Evolutionary conservation across 2,113 vertebrate species (phyloP).

Genomic region (Rhegmatorhina hoffmannsi): DNA sequence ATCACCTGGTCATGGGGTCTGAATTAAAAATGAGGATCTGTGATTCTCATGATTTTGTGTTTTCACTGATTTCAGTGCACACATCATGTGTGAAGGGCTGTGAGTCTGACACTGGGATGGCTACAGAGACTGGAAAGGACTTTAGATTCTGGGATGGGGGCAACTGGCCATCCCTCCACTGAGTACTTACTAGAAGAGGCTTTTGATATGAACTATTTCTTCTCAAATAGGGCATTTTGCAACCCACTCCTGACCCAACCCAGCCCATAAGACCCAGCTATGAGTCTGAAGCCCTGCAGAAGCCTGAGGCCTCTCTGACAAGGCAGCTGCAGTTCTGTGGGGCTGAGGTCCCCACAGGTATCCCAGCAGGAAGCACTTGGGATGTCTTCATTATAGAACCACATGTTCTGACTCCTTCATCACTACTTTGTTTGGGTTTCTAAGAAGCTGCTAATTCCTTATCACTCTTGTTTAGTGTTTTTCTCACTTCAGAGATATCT

Average conservation of each 20-base stretch:
- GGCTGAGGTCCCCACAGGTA: not conserved
- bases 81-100: accelerated
- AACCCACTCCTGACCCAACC: accelerated
- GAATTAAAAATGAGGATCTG: not conserved
- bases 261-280: too few species aligned
- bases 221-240: not conserved
- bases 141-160: too few species aligned
- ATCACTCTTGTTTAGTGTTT: not conserved
- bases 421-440: not conserved
- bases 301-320: not conserved
- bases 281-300: not conserved
- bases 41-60: accelerated
- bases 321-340: not conserved
- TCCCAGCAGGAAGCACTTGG: not conserved
- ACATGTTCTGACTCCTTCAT: not conserved
- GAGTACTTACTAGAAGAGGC: not conserved
- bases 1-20: too few species aligned
- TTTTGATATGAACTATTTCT: not conserved
- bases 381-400: not conserved
- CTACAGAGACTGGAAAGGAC: not conserved
- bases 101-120: accelerated
- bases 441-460: not conserved
- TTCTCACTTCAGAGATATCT: not conserved
- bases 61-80: not conserved
- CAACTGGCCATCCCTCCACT: not conserved